Base-by-base conservation (phyloP, 2,113 vertebrate genomes). In the Lagopus leucura region DNA sequence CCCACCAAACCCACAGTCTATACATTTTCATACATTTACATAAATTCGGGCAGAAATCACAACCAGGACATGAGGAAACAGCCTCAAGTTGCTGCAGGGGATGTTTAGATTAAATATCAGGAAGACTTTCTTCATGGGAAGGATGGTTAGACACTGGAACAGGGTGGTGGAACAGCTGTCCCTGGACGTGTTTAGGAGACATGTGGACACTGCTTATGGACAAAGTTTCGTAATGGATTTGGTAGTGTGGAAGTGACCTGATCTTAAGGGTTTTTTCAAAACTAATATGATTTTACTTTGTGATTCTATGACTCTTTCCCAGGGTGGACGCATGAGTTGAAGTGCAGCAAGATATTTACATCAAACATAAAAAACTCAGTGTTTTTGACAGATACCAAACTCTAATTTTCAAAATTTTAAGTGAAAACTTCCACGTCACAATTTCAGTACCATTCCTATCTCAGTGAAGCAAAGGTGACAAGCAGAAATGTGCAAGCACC, bases 1-100 rank as follows among this genome's bases (percentile, higher is more conserved):
- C 14, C 13, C 14, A 25, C 48, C 48, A 54, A 54, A 54, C 22
- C 58, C 81, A 73, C 40, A 88, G 48, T 67, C 34, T 72, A 13
- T 30, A 79, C 4, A 82, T 93, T 89, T 92, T 91, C 78, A 80
- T 83, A 90, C 0, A 5, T 77, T 94, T 93, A 82, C 71, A 88
- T 86, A 86, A 86, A 86, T 86, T 77, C 72, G 86, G 69, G 60
- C 71, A 83, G 30, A 83, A 92, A 60, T 20, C 64, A 74, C 42
- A 75, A 57, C 63, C 38, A 40, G 61, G 36, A 40, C 38, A 40
- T 11, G 25, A 64, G 16, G 25, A 64, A 64, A 40, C 27, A 17
- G 61, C 25, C 61, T 28, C 36, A 64, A 28, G 25, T 28, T 19
- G 25, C 34, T 18, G 25, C 61, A 64, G 36, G 25, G 16, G 6